Percentiles rank a stretch among this genome's conserved stretches.
Conservation (phyloP, 2,888 invertebrate genomes). For the Sarcophaga subvicina region DNA sequence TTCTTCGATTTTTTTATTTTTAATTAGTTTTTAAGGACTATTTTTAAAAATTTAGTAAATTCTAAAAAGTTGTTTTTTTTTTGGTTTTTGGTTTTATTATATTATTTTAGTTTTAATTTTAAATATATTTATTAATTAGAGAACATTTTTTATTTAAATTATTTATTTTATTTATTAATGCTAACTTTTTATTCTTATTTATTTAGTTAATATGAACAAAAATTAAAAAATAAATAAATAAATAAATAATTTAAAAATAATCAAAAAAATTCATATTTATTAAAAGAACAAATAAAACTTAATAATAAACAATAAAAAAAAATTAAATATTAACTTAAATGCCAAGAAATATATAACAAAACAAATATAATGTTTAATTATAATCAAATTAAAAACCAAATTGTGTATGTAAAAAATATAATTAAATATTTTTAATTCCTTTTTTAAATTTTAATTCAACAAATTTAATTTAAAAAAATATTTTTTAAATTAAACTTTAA, state of each 20-base stretch:
- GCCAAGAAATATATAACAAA: background rate
- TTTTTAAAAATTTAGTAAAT: constrained; percentile 69
- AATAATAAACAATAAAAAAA: constrained; percentile 20
- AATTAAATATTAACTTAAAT: background rate
- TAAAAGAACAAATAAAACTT: too few relatives aligned
- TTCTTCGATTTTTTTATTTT: constrained; percentile 45
- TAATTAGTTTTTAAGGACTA: constrained; percentile 65
- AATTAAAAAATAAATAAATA: too few relatives aligned
- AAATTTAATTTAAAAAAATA: too few relatives aligned
- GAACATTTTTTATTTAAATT: constrained; percentile 35
- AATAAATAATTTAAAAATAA: background rate
- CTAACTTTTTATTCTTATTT: constrained; percentile 19
- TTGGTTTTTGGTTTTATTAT: constrained; percentile 62
- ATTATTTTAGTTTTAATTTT: background rate
- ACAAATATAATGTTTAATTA: background rate
- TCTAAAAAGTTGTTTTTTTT: constrained; percentile 67
- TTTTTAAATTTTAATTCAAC: too few relatives aligned
- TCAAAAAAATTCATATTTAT: background rate
- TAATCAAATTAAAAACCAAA: background rate
- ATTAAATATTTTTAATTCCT: too few relatives aligned
- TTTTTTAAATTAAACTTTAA: too few relatives aligned
- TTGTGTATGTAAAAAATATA: too few relatives aligned
- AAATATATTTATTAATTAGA: constrained; percentile 26
- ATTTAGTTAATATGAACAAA: too few relatives aligned
- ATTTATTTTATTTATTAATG: constrained; percentile 21